Evolutionary conservation across 64 coral and sea anemone genomes (phyloP).

Genomic region (Stichodactyla mertensii): DNA sequence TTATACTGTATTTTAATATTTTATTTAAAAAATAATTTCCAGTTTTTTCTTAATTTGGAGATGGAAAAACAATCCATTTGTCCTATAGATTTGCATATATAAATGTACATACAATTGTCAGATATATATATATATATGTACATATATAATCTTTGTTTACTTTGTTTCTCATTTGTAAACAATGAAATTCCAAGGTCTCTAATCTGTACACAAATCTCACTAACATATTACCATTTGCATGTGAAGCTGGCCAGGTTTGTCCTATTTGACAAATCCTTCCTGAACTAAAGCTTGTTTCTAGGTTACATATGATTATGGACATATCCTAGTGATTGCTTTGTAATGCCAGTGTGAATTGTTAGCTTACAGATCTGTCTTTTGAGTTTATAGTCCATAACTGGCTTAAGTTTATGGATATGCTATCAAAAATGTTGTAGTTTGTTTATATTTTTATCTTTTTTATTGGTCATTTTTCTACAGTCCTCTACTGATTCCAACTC

Average conservation of each 20-base stretch:
- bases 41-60: neutral
- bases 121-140: neutral
- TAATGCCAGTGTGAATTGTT: neutral
- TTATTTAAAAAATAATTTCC: neutral
- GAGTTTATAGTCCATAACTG: neutral
- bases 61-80: neutral
- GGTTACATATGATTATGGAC: neutral
- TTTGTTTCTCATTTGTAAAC: neutral
- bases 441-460: neutral
- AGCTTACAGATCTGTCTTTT: neutral
- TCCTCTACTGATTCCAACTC: slow-evolving; percentile 49
- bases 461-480: slow-evolving; percentile 18
- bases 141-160: neutral
- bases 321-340: neutral
- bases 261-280: neutral
- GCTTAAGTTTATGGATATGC: neutral
- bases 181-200: neutral
- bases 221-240: neutral
- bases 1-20: no score
- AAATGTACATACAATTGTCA: no score
- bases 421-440: neutral
- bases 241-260: neutral
- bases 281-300: neutral
- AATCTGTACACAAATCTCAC: neutral
- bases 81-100: neutral